Conservation (phyloP, 2,888 invertebrate genomes). For the Dolichomitus sp. region DNA sequence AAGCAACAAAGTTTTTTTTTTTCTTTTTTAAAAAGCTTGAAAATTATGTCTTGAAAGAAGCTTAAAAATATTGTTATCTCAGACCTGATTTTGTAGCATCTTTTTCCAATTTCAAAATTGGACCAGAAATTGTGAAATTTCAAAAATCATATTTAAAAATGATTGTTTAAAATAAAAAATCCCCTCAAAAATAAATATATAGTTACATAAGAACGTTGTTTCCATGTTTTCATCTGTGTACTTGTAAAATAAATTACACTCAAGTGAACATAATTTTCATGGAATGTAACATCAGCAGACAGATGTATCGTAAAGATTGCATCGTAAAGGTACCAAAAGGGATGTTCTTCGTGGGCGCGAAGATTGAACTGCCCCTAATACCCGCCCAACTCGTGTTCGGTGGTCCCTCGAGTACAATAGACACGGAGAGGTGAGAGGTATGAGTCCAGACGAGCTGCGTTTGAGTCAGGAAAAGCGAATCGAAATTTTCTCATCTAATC, state of each 20-base stretch:
- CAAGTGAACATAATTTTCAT: not conserved
- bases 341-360: slow-evolving; percentile 13
- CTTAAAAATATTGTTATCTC: too few species aligned
- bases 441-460: not conserved
- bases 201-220: too few species aligned
- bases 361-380: slow-evolving; percentile 7
- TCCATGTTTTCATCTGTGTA: not conserved
- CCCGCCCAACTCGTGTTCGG: slow-evolving; percentile 40
- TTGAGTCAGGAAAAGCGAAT: slow-evolving; percentile 49
- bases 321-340: not conserved
- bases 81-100: too few species aligned
- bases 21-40: too few species aligned
- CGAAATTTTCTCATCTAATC: slow-evolving; percentile 72
- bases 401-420: slow-evolving; percentile 58
- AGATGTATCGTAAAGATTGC: slow-evolving; percentile 7
- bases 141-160: not conserved
- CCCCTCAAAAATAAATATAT: too few species aligned
- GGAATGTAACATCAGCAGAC: not conserved
- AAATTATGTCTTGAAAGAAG: too few species aligned
- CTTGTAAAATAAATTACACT: not conserved
- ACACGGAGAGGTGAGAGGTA: slow-evolving; percentile 18
- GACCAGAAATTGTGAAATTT: too few species aligned
- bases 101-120: too few species aligned
- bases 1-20: not conserved
- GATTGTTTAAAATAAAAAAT: too few species aligned